Conservation (phyloP, 2,888 invertebrate species). For the Chrysodeixis includens region DNA sequence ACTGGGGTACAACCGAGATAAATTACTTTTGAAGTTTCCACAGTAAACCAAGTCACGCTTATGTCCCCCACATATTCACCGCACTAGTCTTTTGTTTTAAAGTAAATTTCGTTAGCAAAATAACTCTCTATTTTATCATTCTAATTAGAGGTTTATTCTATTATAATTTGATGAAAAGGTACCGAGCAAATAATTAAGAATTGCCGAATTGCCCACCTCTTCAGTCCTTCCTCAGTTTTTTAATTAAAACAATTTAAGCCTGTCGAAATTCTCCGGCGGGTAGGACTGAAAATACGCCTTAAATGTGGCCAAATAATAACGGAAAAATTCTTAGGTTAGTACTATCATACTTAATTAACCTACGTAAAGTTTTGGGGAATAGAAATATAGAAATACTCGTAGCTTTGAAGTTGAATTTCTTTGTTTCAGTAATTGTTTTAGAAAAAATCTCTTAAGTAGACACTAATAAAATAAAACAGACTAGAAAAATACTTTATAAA, state of each 20-base stretch:
- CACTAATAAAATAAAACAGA: neutral
- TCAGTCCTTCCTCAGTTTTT: constrained; percentile 57
- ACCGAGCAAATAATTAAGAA: constrained; percentile 64
- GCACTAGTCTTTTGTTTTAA: constrained; percentile 16
- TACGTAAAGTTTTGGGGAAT: constrained; percentile 28
- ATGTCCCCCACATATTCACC: constrained; percentile 48
- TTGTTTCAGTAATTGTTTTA: constrained; percentile 14
- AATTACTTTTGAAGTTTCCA: constrained; percentile 54
- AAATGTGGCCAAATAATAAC: constrained; percentile 56
- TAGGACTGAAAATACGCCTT: constrained; percentile 60
- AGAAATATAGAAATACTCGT: constrained; percentile 20
- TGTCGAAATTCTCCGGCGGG: constrained; percentile 59
- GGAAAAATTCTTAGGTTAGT: constrained; percentile 48
- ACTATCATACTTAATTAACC: constrained; percentile 38
- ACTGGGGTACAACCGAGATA: constrained; percentile 46
- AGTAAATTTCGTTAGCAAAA: constrained; percentile 30
- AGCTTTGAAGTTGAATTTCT: constrained; percentile 16
- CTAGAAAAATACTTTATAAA: neutral
- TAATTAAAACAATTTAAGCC: constrained; percentile 69
- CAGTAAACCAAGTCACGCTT: constrained; percentile 54
- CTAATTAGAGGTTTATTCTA: constrained; percentile 46
- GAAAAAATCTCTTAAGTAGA: neutral
- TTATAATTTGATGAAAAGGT: constrained; percentile 64
- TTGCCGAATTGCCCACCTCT: constrained; percentile 37
- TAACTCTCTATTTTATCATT: constrained; percentile 58